Percentiles rank a stretch among this genome's conserved stretches.
Evolutionary conservation across 2,113 vertebrate species (phyloP).

Genomic region (Calyptommatus sinebrachiatus): DNA sequence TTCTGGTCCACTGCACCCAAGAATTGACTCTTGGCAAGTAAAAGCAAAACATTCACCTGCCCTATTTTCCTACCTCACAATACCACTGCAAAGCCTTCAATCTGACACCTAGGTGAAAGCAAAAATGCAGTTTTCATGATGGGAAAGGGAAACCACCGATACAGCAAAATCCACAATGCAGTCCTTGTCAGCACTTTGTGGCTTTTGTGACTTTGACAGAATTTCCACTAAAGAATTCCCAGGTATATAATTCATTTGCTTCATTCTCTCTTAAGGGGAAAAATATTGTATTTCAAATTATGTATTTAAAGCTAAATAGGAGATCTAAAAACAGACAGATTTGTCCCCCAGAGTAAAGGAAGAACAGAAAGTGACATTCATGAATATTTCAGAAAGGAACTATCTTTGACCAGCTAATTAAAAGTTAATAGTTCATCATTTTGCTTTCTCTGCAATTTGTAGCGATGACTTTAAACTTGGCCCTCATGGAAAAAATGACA

Average conservation of each 20-base stretch:
- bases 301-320: neutral
- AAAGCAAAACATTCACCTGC: too few species aligned
- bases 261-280: neutral
- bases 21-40: too few species aligned
- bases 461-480: slow-evolving; percentile 36
- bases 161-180: neutral
- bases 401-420: slow-evolving; percentile 44
- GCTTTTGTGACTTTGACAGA: neutral
- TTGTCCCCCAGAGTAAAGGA: slow-evolving; percentile 21
- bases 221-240: neutral
- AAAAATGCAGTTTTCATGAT: neutral
- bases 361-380: slow-evolving; percentile 33
- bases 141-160: neutral
- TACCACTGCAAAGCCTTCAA: too few species aligned
- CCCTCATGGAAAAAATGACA: slow-evolving; percentile 26
- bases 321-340: neutral
- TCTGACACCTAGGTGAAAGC: neutral
- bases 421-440: slow-evolving; percentile 9
- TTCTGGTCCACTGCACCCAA: too few species aligned
- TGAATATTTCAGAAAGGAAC: slow-evolving; percentile 22
- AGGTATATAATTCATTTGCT: neutral
- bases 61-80: too few species aligned
- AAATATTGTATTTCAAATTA: neutral
- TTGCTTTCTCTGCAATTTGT: slow-evolving; percentile 26
- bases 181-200: neutral